phyloP scores from a whole-genome alignment of 2,113 vertebrate species.

The Notarius quadriscutis region DNA sequence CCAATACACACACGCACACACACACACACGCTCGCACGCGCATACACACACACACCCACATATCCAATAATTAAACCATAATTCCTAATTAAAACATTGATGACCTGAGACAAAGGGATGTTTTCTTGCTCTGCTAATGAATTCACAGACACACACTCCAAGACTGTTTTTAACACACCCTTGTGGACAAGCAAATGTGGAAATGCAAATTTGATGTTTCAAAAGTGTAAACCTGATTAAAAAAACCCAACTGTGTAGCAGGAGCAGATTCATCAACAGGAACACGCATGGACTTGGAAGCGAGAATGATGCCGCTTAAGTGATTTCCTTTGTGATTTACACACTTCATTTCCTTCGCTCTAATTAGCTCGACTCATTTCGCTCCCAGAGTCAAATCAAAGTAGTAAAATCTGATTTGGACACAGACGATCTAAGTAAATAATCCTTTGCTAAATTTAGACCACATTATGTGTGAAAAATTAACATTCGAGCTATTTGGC shows the following conservation, averaged over 20 bases:
- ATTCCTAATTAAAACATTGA: constrained; percentile 20
- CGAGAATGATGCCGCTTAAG: neutral
- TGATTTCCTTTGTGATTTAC: neutral
- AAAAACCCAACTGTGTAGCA: neutral
- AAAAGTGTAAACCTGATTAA: neutral
- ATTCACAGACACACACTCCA: neutral
- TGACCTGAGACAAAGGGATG: constrained; percentile 15
- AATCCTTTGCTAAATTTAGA: neutral
- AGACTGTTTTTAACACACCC: neutral
- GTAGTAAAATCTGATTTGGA: neutral
- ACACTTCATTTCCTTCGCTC: neutral
- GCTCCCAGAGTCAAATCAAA: neutral
- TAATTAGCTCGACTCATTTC: neutral
- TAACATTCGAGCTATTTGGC: neutral
- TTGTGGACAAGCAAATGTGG: neutral
- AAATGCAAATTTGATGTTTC: neutral
- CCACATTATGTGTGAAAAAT: neutral
- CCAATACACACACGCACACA: neutral
- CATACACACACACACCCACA: neutral
- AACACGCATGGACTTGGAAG: neutral
- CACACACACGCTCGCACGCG: neutral
- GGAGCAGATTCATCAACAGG: neutral
- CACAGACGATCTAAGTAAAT: neutral
- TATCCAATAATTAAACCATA: neutral
- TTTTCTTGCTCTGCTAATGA: constrained; percentile 9